Evolutionary conservation across 1,140 invertebrate genomes (phyloP).

Genomic region (Aplysia californica): DNA sequence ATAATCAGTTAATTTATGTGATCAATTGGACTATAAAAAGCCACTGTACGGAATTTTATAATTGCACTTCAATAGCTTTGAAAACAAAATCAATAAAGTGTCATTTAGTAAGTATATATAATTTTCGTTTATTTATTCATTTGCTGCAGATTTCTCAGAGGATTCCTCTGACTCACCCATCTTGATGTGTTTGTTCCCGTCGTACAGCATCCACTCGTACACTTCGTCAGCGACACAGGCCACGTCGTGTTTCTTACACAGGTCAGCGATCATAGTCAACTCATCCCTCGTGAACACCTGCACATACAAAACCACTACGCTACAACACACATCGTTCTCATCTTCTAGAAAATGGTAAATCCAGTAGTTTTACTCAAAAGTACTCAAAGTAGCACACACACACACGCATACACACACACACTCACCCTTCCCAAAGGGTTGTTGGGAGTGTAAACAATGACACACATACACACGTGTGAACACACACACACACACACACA

Average conservation of each 20-base stretch:
- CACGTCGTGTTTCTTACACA: conserved; percentile 94
- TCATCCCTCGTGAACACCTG: conserved; percentile 71
- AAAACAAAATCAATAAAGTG: no score
- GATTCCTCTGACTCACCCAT: conserved; percentile 77
- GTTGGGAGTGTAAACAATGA: background rate
- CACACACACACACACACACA: no score
- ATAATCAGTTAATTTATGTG: no score
- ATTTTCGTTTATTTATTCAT: background rate
- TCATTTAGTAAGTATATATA: background rate
- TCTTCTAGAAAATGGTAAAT: no score
- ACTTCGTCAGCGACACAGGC: conserved; percentile 96
- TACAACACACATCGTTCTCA: no score
- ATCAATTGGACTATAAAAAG: no score
- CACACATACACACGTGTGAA: background rate
- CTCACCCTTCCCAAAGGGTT: background rate
- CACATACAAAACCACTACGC: no score
- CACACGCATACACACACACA: no score
- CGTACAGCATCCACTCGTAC: conserved; percentile 97
- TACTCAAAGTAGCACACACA: background rate
- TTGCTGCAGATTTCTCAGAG: no score
- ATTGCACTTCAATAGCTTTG: no score
- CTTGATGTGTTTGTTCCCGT: conserved; percentile 86
- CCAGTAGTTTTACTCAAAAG: no score
- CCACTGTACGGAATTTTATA: no score
- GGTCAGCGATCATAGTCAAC: conserved; percentile 80